Conservation (phyloP, 2,113 vertebrate genomes). For the Carlito syrichta region DNA sequence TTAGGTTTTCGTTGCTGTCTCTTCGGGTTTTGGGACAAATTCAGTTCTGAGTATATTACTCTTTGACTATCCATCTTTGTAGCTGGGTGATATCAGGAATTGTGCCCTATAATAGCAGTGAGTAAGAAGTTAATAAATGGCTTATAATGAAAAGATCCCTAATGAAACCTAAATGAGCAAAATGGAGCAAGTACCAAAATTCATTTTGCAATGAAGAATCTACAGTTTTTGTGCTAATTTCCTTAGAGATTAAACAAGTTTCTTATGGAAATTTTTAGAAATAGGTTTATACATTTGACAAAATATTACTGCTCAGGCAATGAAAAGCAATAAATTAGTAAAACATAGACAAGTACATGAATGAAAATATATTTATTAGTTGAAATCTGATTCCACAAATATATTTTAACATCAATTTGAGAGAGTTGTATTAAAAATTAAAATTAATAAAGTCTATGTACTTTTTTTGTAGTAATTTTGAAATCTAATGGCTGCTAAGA, state of each 20-base stretch:
- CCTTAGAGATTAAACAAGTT: not conserved
- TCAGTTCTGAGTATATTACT: slow-evolving; percentile 1
- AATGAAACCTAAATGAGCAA: not conserved
- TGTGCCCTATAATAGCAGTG: not conserved
- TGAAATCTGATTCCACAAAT: not conserved
- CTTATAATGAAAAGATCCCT: not conserved
- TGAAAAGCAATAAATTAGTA: too few relatives aligned
- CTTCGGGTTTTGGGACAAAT: not conserved
- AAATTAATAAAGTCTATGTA: not conserved
- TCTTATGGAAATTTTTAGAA: not conserved
- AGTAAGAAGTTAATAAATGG: too few relatives aligned
- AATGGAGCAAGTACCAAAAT: too few relatives aligned
- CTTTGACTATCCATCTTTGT: not conserved
- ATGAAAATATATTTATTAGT: not conserved
- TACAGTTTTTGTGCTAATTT: not conserved
- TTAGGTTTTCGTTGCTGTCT: not conserved
- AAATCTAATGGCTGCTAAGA: not conserved
- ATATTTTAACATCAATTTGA: not conserved
- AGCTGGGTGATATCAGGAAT: not conserved
- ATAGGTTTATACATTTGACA: too few relatives aligned
- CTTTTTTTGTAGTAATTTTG: not conserved
- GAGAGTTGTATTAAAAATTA: not conserved
- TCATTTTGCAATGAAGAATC: not conserved
- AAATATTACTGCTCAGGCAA: too few relatives aligned
- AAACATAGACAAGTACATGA: not conserved